A percentile compares a stretch with the other conserved stretches of the same genome.
Conservation (phyloP, 2,113 vertebrate species). For the Mormoops blainvillei region DNA sequence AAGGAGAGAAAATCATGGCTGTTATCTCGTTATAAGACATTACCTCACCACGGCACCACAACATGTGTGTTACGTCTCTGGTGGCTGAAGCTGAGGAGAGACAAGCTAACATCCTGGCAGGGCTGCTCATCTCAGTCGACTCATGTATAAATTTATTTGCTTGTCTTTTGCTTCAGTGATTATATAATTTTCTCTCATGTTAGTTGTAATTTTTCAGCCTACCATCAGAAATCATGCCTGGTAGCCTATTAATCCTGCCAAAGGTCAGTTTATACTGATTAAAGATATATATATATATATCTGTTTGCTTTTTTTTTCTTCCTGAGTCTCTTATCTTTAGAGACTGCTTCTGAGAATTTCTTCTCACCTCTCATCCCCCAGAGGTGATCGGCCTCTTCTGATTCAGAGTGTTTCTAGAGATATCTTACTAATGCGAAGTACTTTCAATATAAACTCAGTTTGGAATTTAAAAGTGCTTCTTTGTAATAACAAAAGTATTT, state of each 20-base stretch:
- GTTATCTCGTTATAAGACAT: constrained; percentile 18
- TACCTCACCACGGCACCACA: constrained; percentile 19
- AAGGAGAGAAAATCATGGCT: constrained; percentile 50
- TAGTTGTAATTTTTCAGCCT: constrained; percentile 59
- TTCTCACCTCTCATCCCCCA: neutral
- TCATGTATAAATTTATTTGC: constrained; percentile 43
- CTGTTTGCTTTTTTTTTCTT: neutral
- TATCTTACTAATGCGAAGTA: neutral
- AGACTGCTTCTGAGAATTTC: neutral
- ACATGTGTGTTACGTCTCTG: neutral
- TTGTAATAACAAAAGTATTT: neutral
- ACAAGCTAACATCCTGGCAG: neutral
- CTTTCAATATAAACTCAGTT: neutral
- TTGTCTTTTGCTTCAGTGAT: constrained; percentile 38
- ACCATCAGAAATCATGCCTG: constrained; percentile 29
- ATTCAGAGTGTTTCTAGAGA: neutral
- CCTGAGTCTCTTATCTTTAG: neutral
- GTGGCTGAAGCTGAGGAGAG: neutral
- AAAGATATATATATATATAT: neutral
- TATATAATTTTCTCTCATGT: constrained; percentile 57
- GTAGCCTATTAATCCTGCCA: constrained; percentile 27
- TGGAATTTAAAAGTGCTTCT: neutral
- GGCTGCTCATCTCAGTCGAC: constrained; percentile 35
- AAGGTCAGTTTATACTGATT: constrained; percentile 57
- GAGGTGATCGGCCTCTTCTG: neutral